Evolutionary conservation across 1,140 invertebrate species (phyloP).

Genomic region (Ooceraea biroi): DNA sequence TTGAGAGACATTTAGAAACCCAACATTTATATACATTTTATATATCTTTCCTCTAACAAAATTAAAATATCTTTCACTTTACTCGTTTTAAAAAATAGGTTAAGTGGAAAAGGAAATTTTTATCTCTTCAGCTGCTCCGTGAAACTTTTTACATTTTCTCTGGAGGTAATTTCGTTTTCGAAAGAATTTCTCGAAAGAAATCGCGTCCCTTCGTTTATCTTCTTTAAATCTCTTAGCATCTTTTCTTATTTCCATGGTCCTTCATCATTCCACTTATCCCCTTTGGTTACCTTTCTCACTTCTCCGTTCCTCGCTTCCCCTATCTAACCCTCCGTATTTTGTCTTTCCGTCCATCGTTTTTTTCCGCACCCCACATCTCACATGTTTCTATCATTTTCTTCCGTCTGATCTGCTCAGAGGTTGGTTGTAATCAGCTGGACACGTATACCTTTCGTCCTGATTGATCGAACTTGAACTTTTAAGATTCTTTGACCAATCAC

Average conservation of each 20-base stretch:
- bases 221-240: slow-evolving; percentile 52
- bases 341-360: slow-evolving; percentile 24
- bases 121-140: slow-evolving; percentile 26
- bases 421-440: slow-evolving; percentile 67
- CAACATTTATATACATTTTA: not conserved
- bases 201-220: slow-evolving; percentile 53
- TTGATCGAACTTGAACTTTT: slow-evolving; percentile 66
- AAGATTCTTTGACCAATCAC: slow-evolving; percentile 60
- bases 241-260: slow-evolving; percentile 43
- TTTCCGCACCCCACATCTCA: not conserved
- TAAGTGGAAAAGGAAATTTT: slow-evolving; percentile 28
- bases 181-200: slow-evolving; percentile 47
- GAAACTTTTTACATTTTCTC: slow-evolving; percentile 48
- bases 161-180: slow-evolving; percentile 35
- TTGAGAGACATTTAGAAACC: slow-evolving; percentile 15
- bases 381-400: slow-evolving; percentile 65
- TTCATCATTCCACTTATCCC: slow-evolving; percentile 35
- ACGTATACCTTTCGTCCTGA: slow-evolving; percentile 56
- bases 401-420: slow-evolving; percentile 62
- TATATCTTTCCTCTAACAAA: slow-evolving; percentile 25
- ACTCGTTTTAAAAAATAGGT: slow-evolving; percentile 17
- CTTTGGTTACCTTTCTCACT: slow-evolving; percentile 14
- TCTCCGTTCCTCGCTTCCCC: not conserved
- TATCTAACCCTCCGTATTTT: slow-evolving; percentile 12
- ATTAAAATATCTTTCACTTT: slow-evolving; percentile 54